Evolutionary conservation across 2,888 invertebrate genomes (phyloP), one percentile per base, ranked within the genome.

Genomic region (Caenorhabditis sp.): DNA sequence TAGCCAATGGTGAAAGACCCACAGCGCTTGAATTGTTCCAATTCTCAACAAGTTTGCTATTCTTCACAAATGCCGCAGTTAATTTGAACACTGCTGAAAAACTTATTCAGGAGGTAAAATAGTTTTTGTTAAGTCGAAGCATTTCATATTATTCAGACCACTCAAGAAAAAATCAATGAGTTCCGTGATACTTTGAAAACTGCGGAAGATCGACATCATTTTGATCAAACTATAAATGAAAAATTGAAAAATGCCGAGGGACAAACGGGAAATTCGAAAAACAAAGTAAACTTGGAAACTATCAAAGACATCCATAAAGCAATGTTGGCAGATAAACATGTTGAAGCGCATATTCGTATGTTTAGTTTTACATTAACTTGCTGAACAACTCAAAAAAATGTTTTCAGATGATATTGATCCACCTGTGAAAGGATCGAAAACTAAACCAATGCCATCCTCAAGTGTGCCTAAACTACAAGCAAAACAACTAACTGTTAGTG

Each of bases 61-160:
- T 76, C 63, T 76, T 76, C 60, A 71, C 71, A 5, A 76, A 76
- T 23, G 67, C 76, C 6, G 76, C 76, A 3, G 70, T 76, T 8
- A 76, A 70, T 60, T 58, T 76, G 37, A 70, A 76, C 26, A 76
- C 76, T 27, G 76, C 76, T 51, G 76, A 76, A 37, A 76, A 49
- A 58, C 49, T 76, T 0, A 71, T 76, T 49, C 68, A 76, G 55
- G 65, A 75, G 50, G 73, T 74, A 55, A 27, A 10, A 17, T 12
- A 10, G 5, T n/a, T 12, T 5, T n/a, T 37, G 12, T 58, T 31
- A 21, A 6, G 36, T 31, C 31, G 37, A 12, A 5, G 8, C 19
- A n/a, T n/a, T n/a, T n/a, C n/a, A n/a, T n/a, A n/a, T n/a, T n/a
- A n/a, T n/a, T n/a, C 50, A 74, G 71, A 76, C 67, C 6, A 64